Conservation (phyloP, 1,140 invertebrate genomes). For the Amyelois transitella region DNA sequence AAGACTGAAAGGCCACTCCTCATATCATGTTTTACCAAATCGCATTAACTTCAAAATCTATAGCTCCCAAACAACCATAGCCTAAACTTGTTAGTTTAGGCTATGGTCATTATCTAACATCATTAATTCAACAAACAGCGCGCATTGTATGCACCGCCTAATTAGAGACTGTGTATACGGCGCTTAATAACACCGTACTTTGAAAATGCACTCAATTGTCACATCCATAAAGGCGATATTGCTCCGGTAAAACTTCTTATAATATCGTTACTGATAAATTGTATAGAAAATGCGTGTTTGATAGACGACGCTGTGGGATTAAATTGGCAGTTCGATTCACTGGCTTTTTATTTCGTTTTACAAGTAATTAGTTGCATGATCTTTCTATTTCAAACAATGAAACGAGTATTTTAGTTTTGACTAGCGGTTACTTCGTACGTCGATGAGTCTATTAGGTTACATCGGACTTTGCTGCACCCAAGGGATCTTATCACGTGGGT, state of each 20-base stretch:
- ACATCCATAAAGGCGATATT: not conserved
- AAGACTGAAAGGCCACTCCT: no score
- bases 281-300: not conserved
- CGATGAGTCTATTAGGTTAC: no score
- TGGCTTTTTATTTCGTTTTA: not conserved
- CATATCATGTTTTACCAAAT: no score
- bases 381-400: not conserved
- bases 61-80: not conserved
- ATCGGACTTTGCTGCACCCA: no score
- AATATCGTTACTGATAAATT: not conserved
- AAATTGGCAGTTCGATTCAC: not conserved
- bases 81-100: no score
- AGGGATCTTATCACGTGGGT: no score
- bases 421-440: no score
- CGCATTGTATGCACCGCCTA: not conserved
- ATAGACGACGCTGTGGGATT: not conserved
- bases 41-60: not conserved
- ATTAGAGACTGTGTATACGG: slow-evolving; percentile 1
- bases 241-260: not conserved
- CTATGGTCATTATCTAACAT: slow-evolving; percentile 5
- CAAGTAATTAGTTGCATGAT: not conserved
- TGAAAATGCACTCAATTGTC: not conserved
- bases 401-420: no score
- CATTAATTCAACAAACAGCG: slow-evolving; percentile 2
- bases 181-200: not conserved